A percentile compares a stretch with the other conserved stretches of the same genome.
Conservation (phyloP, 2,888 invertebrate genomes). For the Perizoma affinitatum region DNA sequence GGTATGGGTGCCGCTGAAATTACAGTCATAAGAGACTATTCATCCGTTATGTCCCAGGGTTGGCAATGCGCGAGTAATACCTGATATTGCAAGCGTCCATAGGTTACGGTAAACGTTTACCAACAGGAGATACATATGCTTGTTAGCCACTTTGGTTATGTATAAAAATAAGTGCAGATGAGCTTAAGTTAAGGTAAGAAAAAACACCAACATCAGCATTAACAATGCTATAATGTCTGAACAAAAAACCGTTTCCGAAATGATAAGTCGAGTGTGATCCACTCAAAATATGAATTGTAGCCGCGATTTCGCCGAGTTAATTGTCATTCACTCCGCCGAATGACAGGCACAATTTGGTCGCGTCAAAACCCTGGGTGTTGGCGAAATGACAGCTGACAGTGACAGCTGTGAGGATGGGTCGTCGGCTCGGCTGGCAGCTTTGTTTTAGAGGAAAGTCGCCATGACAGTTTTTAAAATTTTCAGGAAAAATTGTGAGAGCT, state of each 20-base stretch:
- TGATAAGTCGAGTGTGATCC: constrained; percentile 24
- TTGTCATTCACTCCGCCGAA: constrained; percentile 54
- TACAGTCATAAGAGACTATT: too few species aligned
- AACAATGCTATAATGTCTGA: background rate
- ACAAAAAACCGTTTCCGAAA: background rate
- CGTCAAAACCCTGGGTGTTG: constrained; percentile 53
- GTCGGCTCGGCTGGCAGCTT: constrained; percentile 48
- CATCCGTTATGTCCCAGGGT: too few species aligned
- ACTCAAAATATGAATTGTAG: constrained; percentile 49
- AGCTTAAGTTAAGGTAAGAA: too few species aligned
- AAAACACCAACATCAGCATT: background rate
- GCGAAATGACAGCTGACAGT: constrained; percentile 47
- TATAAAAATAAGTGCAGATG: too few species aligned
- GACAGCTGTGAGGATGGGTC: constrained; percentile 35
- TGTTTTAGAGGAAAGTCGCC: constrained; percentile 42
- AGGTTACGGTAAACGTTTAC: too few species aligned
- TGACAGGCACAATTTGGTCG: constrained; percentile 66
- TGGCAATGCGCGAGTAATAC: too few species aligned
- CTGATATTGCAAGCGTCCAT: too few species aligned
- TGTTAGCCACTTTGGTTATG: too few species aligned
- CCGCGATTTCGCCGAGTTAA: constrained; percentile 52
- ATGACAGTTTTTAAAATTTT: constrained; percentile 15
- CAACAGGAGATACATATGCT: too few species aligned
- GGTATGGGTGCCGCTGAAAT: too few species aligned
- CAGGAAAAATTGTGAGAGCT: background rate